Evolutionary conservation across 2,888 invertebrate genomes (phyloP), one percentile per base, ranked within the genome.

Genomic region (Selenia dentaria): DNA sequence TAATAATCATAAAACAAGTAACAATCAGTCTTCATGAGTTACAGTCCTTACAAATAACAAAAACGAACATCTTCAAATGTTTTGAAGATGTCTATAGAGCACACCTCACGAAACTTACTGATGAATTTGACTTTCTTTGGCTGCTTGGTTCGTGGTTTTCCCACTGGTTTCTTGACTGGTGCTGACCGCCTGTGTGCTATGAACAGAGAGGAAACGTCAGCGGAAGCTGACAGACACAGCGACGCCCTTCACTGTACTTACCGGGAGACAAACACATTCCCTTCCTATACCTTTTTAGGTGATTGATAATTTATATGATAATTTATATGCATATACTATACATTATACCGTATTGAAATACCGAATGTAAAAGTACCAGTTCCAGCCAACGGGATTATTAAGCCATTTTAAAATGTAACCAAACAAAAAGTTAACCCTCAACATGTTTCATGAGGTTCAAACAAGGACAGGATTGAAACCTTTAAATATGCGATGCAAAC

Each of bases 61-160:
- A n/a, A n/a, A n/a, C n/a, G n/a, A n/a, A n/a, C n/a, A n/a, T n/a
- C n/a, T n/a, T n/a, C n/a, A n/a, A n/a, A n/a, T n/a, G n/a, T n/a
- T n/a, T n/a, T n/a, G n/a, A n/a, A n/a, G n/a, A n/a, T n/a, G n/a
- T n/a, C n/a, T n/a, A n/a, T n/a, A n/a, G n/a, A n/a, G n/a, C n/a
- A n/a, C n/a, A n/a, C n/a, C n/a, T 16, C 16, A 8, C 37, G 14
- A 57, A 92, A 96, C 96, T 96, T 93, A 96, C 96, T 96, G 91
- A 96, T 96, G 79, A 96, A 96, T 92, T 96, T 96, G 56, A 96
- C 96, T 92, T 96, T 95, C 93, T 96, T 96, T 57, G 96, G 96
- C 84, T 96, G 96, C 91, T 95, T 95, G 68, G 95, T 95, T 78
- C 95, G 94, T 81, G 96, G 96, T 74, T 93, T 93, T 65, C 93